A percentile compares a stretch with the other conserved stretches of the same genome.
These are phyloP conservation scores for Sorex maritimensis DNA, from an alignment of 2,797 vertebrate species.

Conservation along the genomic window DNA sequence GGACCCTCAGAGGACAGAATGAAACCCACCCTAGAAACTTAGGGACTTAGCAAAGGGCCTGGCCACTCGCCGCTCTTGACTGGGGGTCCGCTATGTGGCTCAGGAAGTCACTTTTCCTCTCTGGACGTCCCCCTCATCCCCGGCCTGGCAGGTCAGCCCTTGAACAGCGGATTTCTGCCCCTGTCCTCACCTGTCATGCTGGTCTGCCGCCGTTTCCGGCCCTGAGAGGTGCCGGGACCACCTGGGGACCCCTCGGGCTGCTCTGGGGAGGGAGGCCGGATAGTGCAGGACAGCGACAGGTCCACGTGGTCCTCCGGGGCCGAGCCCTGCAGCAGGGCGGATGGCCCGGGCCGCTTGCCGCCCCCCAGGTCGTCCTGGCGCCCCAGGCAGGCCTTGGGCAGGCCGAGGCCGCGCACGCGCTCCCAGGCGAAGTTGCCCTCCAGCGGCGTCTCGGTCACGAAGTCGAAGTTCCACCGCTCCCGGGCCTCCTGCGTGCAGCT, in stretches of 20 bases:
- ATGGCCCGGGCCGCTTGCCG: slow-evolving; percentile 87
- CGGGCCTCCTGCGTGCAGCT: slow-evolving; percentile 93
- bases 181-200: slow-evolving; percentile 94
- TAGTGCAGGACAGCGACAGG: slow-evolving; percentile 76
- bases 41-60: background rate
- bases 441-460: slow-evolving; percentile 93
- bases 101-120: background rate
- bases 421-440: slow-evolving; percentile 94
- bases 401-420: slow-evolving; percentile 84
- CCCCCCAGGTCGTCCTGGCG: slow-evolving; percentile 42
- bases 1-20: background rate
- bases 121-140: background rate
- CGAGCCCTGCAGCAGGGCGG: slow-evolving; percentile 75
- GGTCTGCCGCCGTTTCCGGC: slow-evolving; percentile 94
- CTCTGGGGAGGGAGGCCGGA: slow-evolving; percentile 84
- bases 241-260: slow-evolving; percentile 70
- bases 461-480: slow-evolving; percentile 96
- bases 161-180: rapidly evolving
- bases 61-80: background rate
- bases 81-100: background rate
- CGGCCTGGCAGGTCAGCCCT: background rate
- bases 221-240: slow-evolving; percentile 69
- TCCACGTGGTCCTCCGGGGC: slow-evolving; percentile 74
- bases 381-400: slow-evolving; percentile 90
- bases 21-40: background rate